Base-by-base conservation (phyloP, 1,140 invertebrate species). In the Diabrotica undecimpunctata region DNA sequence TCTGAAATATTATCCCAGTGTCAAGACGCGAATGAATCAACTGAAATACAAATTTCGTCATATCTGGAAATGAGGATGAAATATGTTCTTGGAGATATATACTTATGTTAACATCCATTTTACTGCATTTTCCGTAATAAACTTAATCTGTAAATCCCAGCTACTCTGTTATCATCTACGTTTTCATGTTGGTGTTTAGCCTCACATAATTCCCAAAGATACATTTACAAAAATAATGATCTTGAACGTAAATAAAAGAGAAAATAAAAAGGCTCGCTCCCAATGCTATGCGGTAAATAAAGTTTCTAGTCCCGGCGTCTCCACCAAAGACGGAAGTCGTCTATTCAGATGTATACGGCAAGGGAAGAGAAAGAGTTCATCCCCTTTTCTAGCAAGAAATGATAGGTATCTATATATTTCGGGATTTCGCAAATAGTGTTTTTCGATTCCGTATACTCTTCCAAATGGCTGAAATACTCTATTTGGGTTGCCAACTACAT, bases 381-480 rank as follows among this genome's bases (percentile, higher is more conserved):
- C 41, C 39, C 58, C 39, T 60, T 60, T n/a, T n/a, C n/a, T 60
- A 13, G 58, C 38, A 60, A 60, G 58, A 60, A 60, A 60, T 60
- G 58, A 60, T 60, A 50, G 58, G 58, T 60, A 60, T 60, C 58
- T 60, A 60, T 60, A 60, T 60, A 60, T 60, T 51, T 60, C 13
- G 4, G 58, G 58, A 60, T 60, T 60, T 60, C 46, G 58, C 14
- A 51, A 60, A 60, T 60, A 50, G 38, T 51, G 58, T 60, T 60
- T 60, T 60, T 60, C 58, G 58, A 60, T 50, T 60, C 25, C 7
- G 41, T n/a, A 46, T 60, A 50, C 41, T 60, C 14, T 46, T 46
- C 46, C n/a, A 10, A 6, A 55, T 10, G 35, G 38, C 56, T n/a
- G 35, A 6, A 38, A 51, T 7, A 51, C n/a, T 54, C 14, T 54